phyloP scores from a whole-genome alignment of 2,113 vertebrate genomes.

The Apeltes quadracus region DNA sequence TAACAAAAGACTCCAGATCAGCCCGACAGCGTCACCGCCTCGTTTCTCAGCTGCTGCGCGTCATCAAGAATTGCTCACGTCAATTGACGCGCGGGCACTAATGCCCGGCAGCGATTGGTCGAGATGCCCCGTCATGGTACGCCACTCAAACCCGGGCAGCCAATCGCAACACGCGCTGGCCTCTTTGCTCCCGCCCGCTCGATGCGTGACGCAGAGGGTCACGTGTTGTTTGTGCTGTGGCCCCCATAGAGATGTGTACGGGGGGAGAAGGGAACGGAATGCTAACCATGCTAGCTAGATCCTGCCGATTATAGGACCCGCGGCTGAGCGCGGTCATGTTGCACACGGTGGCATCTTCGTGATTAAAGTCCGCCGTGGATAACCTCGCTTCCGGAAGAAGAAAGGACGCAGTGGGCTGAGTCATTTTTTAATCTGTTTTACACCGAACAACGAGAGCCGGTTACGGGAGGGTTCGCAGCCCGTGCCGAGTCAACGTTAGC shows the following conservation, averaged over 20 bases:
- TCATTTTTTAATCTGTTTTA: neutral
- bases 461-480: neutral
- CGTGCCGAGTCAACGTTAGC: constrained; percentile 39
- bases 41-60: constrained; percentile 38
- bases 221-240: constrained; percentile 91
- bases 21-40: constrained; percentile 39
- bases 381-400: constrained; percentile 13
- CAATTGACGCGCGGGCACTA: constrained; percentile 61
- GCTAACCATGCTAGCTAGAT: constrained; percentile 75
- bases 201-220: constrained; percentile 77
- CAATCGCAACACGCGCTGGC: constrained; percentile 43
- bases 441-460: neutral
- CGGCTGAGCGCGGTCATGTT: constrained; percentile 74
- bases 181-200: constrained; percentile 46
- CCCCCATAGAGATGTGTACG: constrained; percentile 80
- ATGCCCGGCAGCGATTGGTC: constrained; percentile 42
- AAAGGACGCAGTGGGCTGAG: neutral
- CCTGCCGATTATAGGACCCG: constrained; percentile 67
- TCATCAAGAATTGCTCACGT: constrained; percentile 47
- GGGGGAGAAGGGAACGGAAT: constrained; percentile 65
- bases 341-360: constrained; percentile 66
- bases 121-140: accelerated
- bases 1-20: constrained; percentile 39
- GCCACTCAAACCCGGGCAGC: constrained; percentile 13
- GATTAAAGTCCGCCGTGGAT: constrained; percentile 47